Evolutionary conservation across 2,888 invertebrate genomes (phyloP), one percentile per base, ranked within the genome.

Genomic region (Acronicta psi): DNA sequence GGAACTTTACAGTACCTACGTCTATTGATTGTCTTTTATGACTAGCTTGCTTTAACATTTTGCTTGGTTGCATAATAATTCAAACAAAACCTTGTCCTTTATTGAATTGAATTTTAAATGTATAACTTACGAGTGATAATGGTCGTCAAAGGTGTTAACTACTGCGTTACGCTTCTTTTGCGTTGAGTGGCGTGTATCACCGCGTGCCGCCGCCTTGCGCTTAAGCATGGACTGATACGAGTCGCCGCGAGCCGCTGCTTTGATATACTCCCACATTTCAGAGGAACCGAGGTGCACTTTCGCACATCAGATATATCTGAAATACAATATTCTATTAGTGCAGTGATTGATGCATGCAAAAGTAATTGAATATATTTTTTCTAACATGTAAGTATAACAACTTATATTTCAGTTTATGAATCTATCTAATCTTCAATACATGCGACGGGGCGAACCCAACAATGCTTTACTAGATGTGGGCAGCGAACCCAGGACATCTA

Each of bases 211-310:
- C 69, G 96, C 96, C 73, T 34, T 13, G n/a, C 34, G 34, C n/a
- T 34, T 34, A n/a, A 34, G 13, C n/a, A 34, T 34, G n/a, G 34
- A 34, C 34, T 34, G 34, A 4, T 34, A 34, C 6, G 61, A n/a
- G 34, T 64, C 96, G 87, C 96, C 95, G 83, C 96, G 95, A 80
- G 96, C 95, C 69, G 96, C 96, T 73, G 96, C 96, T 92, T 96
- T 95, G 90, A 96, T 96, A 91, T 96, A 96, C 67, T 96, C 95
- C 96, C 96, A 96, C 96, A 96, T 96, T 85, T 88, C 92, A 83
- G 84, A 55, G 66, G 59, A 47, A 41, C 34, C 29, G 25, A 42
- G 37, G 20, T 29, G 45, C 63, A 63, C 57, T 55, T 54, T 57
- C 58, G 66, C 59, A 71, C 84, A 84, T 85, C 46, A 76, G 79